phyloP scores from a whole-genome alignment of 2,113 vertebrate genomes.

The Azemiops feae region DNA sequence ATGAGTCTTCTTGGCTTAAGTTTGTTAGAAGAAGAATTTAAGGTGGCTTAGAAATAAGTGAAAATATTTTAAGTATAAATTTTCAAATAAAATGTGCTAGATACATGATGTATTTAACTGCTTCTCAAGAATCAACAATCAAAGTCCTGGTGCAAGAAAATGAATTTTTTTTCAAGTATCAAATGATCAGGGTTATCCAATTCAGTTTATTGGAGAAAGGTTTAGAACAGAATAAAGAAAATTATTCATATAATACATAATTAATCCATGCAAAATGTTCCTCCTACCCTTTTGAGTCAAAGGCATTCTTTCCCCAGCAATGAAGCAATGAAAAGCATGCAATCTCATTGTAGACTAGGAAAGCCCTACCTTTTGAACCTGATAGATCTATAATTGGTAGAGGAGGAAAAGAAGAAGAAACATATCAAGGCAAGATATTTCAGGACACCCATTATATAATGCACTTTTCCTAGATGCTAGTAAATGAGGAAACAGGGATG shows the following conservation, averaged over 20 bases:
- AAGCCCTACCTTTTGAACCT: slow-evolving; percentile 95
- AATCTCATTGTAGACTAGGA: background rate
- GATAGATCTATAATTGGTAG: slow-evolving; percentile 84
- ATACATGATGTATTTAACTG: background rate
- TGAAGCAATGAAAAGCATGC: slow-evolving; percentile 30
- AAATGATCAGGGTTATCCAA: too few species aligned
- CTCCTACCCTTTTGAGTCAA: too few species aligned
- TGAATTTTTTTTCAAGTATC: background rate
- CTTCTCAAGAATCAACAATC: slow-evolving; percentile 2
- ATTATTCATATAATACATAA: too few species aligned
- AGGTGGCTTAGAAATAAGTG: background rate
- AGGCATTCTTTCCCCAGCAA: too few species aligned
- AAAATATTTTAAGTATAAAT: background rate
- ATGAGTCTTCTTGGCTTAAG: background rate
- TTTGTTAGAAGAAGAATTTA: background rate
- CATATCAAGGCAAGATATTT: slow-evolving; percentile 23
- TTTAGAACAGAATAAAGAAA: too few species aligned
- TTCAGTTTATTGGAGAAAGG: too few species aligned
- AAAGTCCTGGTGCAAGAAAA: background rate
- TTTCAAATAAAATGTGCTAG: background rate
- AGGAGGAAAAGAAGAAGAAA: slow-evolving; percentile 49
- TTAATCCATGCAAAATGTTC: too few species aligned
- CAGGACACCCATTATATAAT: background rate
- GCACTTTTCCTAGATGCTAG: background rate
- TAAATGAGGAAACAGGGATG: background rate